Evolutionary conservation across 2,888 invertebrate species (phyloP).

Genomic region (Eupeodes latifasciatus): DNA sequence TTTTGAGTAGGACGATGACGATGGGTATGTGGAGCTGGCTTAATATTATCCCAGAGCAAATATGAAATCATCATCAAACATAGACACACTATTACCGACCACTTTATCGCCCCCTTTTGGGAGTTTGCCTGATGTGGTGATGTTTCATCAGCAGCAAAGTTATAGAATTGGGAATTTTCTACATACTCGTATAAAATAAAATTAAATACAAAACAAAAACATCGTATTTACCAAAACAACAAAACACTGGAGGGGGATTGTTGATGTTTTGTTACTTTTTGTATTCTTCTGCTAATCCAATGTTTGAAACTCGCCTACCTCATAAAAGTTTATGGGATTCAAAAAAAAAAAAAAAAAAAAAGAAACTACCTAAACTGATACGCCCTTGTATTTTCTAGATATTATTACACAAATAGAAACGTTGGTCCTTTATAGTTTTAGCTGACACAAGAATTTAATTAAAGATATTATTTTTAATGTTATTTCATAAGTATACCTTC

Average conservation of each 20-base stretch:
- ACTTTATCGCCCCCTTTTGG: not conserved
- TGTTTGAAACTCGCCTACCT: not conserved
- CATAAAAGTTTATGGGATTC: slow-evolving; percentile 21
- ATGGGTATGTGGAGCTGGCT: not conserved
- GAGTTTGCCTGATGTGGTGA: not conserved
- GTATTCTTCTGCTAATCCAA: not conserved
- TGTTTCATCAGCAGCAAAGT: not conserved
- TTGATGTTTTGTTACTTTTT: not conserved
- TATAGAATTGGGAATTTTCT: slow-evolving; percentile 11
- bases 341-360: not conserved
- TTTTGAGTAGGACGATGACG: not conserved
- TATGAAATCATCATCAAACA: slow-evolving; percentile 29
- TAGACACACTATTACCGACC: slow-evolving; percentile 4
- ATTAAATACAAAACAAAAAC: not conserved
- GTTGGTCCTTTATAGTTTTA: not conserved
- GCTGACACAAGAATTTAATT: slow-evolving; percentile 16
- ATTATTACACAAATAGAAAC: not conserved
- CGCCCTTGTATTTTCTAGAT: not conserved
- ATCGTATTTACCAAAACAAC: not conserved
- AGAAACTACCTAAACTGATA: not conserved
- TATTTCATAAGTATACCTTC: not conserved
- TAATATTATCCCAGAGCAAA: slow-evolving; percentile 32
- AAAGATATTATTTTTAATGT: slow-evolving; percentile 6
- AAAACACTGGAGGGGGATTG: not conserved
- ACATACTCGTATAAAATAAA: slow-evolving; percentile 21